Evolutionary conservation across 2,888 invertebrate species (phyloP), one percentile per base, ranked within the genome.

Genomic region (Drosophila nr. perissopoda): DNA sequence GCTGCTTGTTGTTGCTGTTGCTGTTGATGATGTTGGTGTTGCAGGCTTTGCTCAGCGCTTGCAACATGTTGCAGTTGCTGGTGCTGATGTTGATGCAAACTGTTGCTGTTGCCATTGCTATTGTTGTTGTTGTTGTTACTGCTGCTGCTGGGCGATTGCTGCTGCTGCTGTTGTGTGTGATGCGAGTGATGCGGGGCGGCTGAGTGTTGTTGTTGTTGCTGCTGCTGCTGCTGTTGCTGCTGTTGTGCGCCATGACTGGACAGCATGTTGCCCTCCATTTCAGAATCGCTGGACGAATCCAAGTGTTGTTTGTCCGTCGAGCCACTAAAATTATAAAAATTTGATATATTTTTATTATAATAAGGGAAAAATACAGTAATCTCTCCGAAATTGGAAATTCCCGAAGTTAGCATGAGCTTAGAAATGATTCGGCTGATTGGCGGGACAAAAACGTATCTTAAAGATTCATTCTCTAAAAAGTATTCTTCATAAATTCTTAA

Each of bases 261-360:
- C 72, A 93, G 72, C 84, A 93, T 87, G 71, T 91, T 91, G 76
- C 93, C 91, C 81, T 93, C 93, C 91, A 93, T 93, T 90, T 93
- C 93, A 13, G 93, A 93, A 85, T 93, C 93, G 87, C 93, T 93
- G 54, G 93, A 93, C 71, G 93, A 92, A 81, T 93, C 93, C 77
- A 93, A 83, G 79, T 93, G 93, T 67, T 93, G 93, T 70, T 93
- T 93, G 74, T 93, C 93, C 62, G 93, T 93, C n/a, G 92, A 93
- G 74, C 93, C 93, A 77, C 93, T 93, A 65, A 56, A 78, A 53
- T 38, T 1, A 59, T 25, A 59, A 13, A 10, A 21, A 38, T 16
- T 27, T 4, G 10, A 68, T 6, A 11, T 31, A 13, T 34, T 25
- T 33, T 21, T n/a, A 57, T 16, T 34, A 29, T 25, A 25, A 25